Evolutionary conservation across 53 echinoderm and acorn worm genomes (phyloP), one percentile per base, ranked within the genome.

Genomic region (Echinometra lucunter): DNA sequence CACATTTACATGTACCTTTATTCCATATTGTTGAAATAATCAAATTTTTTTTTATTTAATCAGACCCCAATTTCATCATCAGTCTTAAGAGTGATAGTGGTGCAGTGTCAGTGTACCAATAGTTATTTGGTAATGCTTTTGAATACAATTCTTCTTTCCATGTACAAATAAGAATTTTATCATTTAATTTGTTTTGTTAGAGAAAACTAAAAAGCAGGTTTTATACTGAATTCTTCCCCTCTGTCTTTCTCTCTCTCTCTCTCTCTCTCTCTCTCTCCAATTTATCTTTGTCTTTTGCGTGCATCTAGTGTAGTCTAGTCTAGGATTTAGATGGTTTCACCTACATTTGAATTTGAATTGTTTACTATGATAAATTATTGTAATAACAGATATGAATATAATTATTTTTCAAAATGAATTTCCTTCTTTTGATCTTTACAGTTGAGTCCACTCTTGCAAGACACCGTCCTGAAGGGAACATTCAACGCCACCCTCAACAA

Each of bases 401-500:
- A 32, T 70, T 2, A 70, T 32, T 53, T 1, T 34, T 12, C 2
- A 6, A 34, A 12, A 27, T 30, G 10, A 32, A 34, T 72, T 30
- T 35, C 28, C 78, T 42, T 72, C 42, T 78, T 40, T 78, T 16
- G 3, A 18, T 78, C 19, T 53, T 89, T 91, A 74, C 96, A 98
- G 98, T 85, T 98, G 95, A 98, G 98, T 58, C 98, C 98, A 12
- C 97, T 98, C 7, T 91, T 98, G 32, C 97, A 97, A 94, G 98
- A 98, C 94, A 98, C 98, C 0, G 98, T 98, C 6, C 94, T 98
- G 23, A 98, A 98, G 88, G 98, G 98, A 56, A 98, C 98, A 40
- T 98, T 98, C 94, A 98, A 98, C 35, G 98, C 97, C 1, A 98
- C 98, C 44, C 95, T 98, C 17, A 98, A 98, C 95, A 98, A 98